Conservation (phyloP, 92 coral and sea anemone genomes). For the Porites lobata region DNA sequence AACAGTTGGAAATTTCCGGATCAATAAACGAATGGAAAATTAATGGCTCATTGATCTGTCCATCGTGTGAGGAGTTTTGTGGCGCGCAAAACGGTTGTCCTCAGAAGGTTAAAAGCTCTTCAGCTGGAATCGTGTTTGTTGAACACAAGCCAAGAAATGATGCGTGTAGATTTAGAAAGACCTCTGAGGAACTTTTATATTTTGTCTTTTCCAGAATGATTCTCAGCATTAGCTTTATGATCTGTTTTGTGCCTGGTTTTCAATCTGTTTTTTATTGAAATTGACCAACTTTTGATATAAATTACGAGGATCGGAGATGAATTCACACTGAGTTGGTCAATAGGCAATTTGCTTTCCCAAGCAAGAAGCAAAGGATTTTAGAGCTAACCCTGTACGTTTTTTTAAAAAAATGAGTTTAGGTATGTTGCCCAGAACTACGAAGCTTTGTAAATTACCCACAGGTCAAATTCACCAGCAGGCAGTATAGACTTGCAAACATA, state of each 20-base stretch:
- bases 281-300: not conserved
- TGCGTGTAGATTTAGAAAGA: slow-evolving; percentile 7
- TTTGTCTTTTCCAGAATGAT: slow-evolving; percentile 31
- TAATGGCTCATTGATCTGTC: slow-evolving; percentile 91
- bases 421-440: no score
- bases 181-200: slow-evolving; percentile 5
- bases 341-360: not conserved
- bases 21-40: slow-evolving; percentile 84
- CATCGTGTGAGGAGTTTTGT: slow-evolving; percentile 85
- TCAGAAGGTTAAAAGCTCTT: slow-evolving; percentile 36
- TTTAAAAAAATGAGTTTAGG: no score
- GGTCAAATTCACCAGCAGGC: not conserved
- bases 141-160: slow-evolving; percentile 30
- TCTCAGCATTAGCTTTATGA: not conserved
- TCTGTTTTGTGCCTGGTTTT: slow-evolving; percentile 25
- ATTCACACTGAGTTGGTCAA: not conserved
- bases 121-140: slow-evolving; percentile 57
- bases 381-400: no score
- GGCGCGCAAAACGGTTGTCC: slow-evolving; percentile 80
- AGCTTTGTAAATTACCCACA: not conserved
- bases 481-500: not conserved
- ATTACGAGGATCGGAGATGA: no score
- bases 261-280: not conserved
- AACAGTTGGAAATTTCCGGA: slow-evolving; percentile 81
- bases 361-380: not conserved